phyloP scores from a whole-genome alignment of 2,888 invertebrate genomes.

The Gryllus longicercus region DNA sequence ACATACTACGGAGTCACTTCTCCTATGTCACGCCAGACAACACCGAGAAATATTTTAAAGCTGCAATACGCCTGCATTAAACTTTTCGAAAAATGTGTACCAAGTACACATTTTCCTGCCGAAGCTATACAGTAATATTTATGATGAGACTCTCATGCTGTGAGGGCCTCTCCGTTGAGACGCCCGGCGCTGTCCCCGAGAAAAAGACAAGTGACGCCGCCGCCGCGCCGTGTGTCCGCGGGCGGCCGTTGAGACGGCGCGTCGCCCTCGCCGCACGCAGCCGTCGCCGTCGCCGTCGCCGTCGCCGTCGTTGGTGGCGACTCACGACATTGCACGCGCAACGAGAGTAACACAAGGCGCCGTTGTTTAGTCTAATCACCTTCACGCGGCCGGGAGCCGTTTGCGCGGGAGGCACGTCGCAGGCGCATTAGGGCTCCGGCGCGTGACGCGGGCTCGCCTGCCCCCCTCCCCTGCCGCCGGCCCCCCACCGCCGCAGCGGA shows the following conservation, averaged over 20 bases:
- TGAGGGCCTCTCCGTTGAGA: too few species aligned
- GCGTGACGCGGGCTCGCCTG: not conserved
- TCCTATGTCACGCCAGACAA: too few species aligned
- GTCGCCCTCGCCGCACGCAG: not conserved
- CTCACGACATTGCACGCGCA: not conserved
- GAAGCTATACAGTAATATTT: too few species aligned
- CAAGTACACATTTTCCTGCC: too few species aligned
- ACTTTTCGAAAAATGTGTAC: too few species aligned
- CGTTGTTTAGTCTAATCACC: conserved; percentile 17
- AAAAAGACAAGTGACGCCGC: not conserved
- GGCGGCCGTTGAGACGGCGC: not conserved
- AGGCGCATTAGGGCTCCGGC: not conserved
- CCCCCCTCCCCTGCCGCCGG: not conserved
- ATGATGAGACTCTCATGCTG: too few species aligned
- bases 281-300: not conserved
- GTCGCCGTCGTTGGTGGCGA: not conserved
- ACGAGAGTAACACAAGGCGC: not conserved
- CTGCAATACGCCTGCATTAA: too few species aligned
- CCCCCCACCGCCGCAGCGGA: not conserved
- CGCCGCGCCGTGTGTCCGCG: not conserved
- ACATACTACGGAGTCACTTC: too few species aligned
- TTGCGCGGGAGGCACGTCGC: not conserved
- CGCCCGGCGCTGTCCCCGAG: too few species aligned
- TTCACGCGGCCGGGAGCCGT: not conserved
- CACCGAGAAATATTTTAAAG: too few species aligned